These are phyloP conservation scores for Acanthornis magna DNA, from an alignment of 2,797 vertebrate species.

Conservation along the genomic window DNA sequence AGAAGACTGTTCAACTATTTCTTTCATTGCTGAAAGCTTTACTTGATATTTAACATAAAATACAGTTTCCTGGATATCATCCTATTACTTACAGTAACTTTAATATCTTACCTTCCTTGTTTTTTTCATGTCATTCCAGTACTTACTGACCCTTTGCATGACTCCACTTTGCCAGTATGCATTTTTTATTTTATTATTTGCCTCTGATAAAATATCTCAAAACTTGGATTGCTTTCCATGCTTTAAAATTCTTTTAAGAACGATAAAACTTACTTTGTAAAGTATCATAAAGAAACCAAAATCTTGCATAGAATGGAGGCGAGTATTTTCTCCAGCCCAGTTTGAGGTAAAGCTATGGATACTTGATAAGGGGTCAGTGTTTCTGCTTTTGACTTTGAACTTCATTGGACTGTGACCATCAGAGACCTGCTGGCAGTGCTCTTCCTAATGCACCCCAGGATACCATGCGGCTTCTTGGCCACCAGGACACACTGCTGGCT, in stretches of 20 bases:
- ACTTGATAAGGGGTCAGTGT: neutral
- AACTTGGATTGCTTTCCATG: neutral
- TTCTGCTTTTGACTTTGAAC: neutral
- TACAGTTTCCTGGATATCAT: neutral
- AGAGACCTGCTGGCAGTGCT: neutral
- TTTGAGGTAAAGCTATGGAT: neutral
- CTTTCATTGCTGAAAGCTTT: slow-evolving; percentile 7
- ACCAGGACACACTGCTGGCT: neutral
- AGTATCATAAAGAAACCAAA: neutral
- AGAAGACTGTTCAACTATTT: neutral
- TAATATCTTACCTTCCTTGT: neutral
- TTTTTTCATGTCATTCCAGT: neutral
- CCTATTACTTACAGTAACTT: neutral
- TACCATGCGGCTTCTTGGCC: neutral
- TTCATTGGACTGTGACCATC: neutral
- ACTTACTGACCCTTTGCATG: neutral
- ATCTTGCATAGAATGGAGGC: neutral
- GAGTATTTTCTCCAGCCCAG: neutral
- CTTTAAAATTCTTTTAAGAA: neutral
- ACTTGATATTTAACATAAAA: neutral
- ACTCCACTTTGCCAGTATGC: neutral
- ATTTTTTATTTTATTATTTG: neutral
- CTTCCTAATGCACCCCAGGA: neutral
- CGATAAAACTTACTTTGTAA: neutral
- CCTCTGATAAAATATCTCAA: neutral